Conservation (phyloP, 92 coral and sea anemone genomes). For the Zoanthus solanderi region DNA sequence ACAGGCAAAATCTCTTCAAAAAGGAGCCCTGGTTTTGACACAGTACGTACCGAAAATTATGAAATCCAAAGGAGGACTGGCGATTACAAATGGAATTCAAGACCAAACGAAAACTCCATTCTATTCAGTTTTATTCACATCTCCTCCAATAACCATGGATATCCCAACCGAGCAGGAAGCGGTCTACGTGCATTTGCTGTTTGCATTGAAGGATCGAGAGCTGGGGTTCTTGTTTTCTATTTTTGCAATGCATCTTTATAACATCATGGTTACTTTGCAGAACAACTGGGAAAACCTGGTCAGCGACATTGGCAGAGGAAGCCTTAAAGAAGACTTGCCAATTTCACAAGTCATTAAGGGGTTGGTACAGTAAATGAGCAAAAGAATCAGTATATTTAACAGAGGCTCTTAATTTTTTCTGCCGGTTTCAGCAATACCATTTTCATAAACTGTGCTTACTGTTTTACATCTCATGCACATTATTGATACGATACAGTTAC, state of each 20-base stretch:
- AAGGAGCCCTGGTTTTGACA: neutral
- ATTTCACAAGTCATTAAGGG: constrained; percentile 40
- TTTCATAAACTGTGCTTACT: no score
- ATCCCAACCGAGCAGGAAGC: constrained; percentile 59
- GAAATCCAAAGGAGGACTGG: neutral
- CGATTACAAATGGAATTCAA: constrained; percentile 8
- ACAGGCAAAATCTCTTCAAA: constrained; percentile 19
- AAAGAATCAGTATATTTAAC: no score
- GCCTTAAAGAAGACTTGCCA: constrained; percentile 44
- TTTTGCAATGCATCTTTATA: constrained; percentile 55
- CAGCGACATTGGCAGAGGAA: constrained; percentile 47
- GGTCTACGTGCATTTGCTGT: constrained; percentile 51
- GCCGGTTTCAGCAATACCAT: no score
- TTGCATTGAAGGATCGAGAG: constrained; percentile 63
- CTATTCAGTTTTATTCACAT: neutral
- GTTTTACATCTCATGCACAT: no score
- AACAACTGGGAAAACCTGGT: constrained; percentile 53
- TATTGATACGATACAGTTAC: no score
- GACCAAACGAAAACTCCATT: neutral
- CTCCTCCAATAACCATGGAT: constrained; percentile 51
- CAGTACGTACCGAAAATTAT: neutral
- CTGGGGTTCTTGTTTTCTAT: constrained; percentile 49
- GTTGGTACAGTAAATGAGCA: constrained; percentile 5
- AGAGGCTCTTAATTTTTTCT: no score
- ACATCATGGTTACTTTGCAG: constrained; percentile 37